Base-by-base conservation (phyloP, 2,797 vertebrate genomes). In the Hypotaenidia okinawae region DNA sequence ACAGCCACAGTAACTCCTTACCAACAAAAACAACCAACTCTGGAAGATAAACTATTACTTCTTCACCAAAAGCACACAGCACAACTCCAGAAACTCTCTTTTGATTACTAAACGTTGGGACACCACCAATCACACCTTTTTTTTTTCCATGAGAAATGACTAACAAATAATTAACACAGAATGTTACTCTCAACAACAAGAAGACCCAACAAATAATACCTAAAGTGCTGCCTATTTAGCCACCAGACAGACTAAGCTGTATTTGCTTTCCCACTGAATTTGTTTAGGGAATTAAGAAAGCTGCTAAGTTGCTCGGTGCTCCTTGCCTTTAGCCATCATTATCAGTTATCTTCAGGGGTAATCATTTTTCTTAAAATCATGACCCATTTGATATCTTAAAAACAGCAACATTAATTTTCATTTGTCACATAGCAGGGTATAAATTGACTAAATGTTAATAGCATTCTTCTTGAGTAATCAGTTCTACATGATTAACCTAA, bases 371-470 rank as follows among this genome's bases (percentile, higher is more conserved):
- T 96, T 97, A 96, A 97, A 98, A 96, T 95, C 97, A 97, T 97
- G 97, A 98, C 95, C 97, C 97, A 95, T 97, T 97, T 96, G 95
- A 97, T 98, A 98, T 94, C 95, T 97, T 96, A 95, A 98, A 97
- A 98, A 97, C 95, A 97, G 97, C 94, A 94, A 84, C 98, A 98
- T 98, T 98, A 97, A 98, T 98, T 98, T 97, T 98, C 97, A 98
- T 98, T 98, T 98, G 98, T 97, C 98, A 97, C 96, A 95, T 97
- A 97, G 97, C 92, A 96, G 97, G 92, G 95, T 97, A 96, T 98
- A 98, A 98, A 98, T 98, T 97, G 98, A 97, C 96, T 97, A 98
- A 98, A 97, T 96, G 97, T 98, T 98, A 98, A 98, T 98, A 98
- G 97, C 97, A 97, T 97, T 98, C 97, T 98, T 98, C 96, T 97